These are phyloP conservation scores for Spinibarbus caldwelli DNA, from an alignment of 2,797 vertebrate species.

Conservation along the genomic window DNA sequence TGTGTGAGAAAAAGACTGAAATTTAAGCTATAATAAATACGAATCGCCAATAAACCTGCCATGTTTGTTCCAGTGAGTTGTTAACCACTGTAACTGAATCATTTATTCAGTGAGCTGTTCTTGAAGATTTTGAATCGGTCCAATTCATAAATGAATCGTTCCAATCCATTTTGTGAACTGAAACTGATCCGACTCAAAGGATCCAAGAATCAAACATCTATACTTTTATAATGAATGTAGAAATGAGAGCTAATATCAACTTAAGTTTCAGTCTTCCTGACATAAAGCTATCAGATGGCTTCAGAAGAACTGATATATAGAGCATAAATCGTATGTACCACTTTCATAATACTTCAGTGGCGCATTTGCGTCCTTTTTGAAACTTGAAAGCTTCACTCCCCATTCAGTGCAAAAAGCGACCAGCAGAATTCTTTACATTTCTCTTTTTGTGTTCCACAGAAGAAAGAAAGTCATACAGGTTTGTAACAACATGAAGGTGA, in stretches of 20 bases:
- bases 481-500: not conserved
- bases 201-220: not conserved
- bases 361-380: not conserved
- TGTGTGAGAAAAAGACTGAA: not conserved
- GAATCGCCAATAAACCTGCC: not conserved
- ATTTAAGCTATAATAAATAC: not conserved
- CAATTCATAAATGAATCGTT: not conserved
- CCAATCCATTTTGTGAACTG: not conserved
- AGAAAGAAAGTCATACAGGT: not conserved
- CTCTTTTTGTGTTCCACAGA: not conserved
- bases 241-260: not conserved
- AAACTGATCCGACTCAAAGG: not conserved
- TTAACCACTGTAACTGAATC: not conserved
- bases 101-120: not conserved
- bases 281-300: not conserved
- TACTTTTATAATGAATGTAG: not conserved
- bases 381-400: not conserved
- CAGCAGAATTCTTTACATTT: constrained; percentile 12
- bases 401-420: not conserved
- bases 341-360: not conserved
- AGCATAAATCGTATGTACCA: not conserved
- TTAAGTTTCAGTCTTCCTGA: not conserved
- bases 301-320: not conserved
- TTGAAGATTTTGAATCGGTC: not conserved
- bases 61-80: not conserved